Evolutionary conservation across 2,888 invertebrate genomes (phyloP).

Genomic region (Phortica okadai): DNA sequence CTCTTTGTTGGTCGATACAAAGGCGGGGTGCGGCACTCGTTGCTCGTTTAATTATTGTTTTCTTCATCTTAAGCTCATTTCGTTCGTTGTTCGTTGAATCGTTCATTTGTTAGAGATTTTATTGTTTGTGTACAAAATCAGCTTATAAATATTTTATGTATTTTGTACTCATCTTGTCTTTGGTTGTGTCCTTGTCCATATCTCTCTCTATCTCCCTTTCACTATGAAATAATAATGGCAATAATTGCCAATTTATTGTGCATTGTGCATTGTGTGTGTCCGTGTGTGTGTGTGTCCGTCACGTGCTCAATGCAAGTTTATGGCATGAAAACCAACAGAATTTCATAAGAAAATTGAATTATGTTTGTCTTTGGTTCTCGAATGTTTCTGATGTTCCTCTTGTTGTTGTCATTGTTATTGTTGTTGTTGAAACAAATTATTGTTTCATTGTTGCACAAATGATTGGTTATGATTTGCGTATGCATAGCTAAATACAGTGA

Average conservation of each 20-base stretch:
- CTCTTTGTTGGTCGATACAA: background rate
- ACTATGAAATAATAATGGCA: conserved; percentile 41
- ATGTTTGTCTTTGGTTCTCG: conserved; percentile 62
- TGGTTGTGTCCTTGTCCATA: background rate
- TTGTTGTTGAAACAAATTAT: background rate
- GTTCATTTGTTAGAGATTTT: too few relatives aligned
- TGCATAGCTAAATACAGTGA: too few relatives aligned
- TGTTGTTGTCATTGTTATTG: background rate
- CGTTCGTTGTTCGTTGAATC: background rate
- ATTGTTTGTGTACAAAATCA: background rate
- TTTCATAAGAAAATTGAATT: conserved; percentile 59
- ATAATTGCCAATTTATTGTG: conserved; percentile 67
- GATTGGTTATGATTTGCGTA: background rate
- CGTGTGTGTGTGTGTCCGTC: conserved; percentile 15
- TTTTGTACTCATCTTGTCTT: conserved; percentile 2
- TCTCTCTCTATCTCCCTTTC: background rate
- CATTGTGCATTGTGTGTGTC: conserved; percentile 57
- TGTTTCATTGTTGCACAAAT: background rate
- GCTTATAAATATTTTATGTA: conserved; percentile 32
- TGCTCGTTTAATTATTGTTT: background rate
- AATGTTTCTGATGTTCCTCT: conserved; percentile 4
- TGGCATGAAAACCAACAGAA: background rate
- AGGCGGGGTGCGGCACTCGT: background rate
- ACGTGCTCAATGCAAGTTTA: conserved; percentile 28
- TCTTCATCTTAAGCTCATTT: background rate